Base-by-base conservation (phyloP, 2,888 invertebrate genomes). In the Dicroscelio sp. region DNA sequence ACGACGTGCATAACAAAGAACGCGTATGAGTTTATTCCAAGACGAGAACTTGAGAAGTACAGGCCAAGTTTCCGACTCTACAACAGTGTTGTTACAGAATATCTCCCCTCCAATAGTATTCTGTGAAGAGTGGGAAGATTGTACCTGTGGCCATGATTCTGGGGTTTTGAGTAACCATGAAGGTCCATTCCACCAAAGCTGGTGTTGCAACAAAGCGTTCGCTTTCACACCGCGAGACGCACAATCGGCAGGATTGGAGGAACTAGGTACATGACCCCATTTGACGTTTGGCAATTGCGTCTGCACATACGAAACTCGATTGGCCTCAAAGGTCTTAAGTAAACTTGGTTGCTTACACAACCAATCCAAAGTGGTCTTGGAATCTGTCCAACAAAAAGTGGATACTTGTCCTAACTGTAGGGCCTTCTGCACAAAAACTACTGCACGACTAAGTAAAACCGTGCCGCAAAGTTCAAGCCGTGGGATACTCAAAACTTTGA, bases 181-280 rank as follows among this genome's bases (percentile, higher is more conserved):
- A 5, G 80, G 80, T 20, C 80, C 80, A 20, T 31, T 1, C 80
- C 80, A 82, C 80, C 80, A 82, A 0, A 69, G 27, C 1, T 33
- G 12, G 20, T 82, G 80, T 17, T 14, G 20, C 5, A 6, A 2
- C 6, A 82, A 23, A 8, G 33, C 48, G 8, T 23, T 10, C 2
- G 69, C 20, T 1, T 20, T 4, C 5, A 82, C 6, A 20, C 69
- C 55, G 2, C 69, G 52, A 1, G 80, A 82, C 23, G 55, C 69
- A n/a, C 80, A 82, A 35, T 82, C 80, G 0, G 80, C 69, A 0
- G 80, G 69, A 27, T 82, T 82, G 1, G 27, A n/a, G 0, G 2
- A 1, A 2, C 80, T 58, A 0, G 80, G 69, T 12, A 69, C 69
- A 12, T 69, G 35, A n/a, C 10, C 23, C 80, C 80, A 82, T 2